Base-by-base conservation (phyloP, 2,888 invertebrate species). In the Tachina grossa region DNA sequence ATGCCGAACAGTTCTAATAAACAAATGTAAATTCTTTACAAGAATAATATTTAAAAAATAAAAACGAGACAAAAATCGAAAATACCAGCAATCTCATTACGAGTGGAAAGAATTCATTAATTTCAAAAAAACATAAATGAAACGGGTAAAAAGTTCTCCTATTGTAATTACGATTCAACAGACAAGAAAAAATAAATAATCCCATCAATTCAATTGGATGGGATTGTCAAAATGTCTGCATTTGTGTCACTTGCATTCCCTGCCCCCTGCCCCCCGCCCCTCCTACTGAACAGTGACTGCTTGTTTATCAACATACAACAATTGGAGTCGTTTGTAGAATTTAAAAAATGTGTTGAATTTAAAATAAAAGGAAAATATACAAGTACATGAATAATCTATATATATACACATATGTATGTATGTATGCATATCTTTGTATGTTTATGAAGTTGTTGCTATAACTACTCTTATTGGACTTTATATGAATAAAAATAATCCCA, bases 141-240 rank as follows among this genome's bases (percentile, higher is more conserved):
- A 78, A 43, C 31, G 22, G 43, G n/a, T n/a, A 51, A 78, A 61
- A 69, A 63, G 10, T 45, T 31, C 55, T 72, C 45, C 16, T 31
- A 45, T 47, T 19, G 39, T 61, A 74, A 74, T 81, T 81, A 74
- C 65, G 57, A 66, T 80, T 57, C 72, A 55, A 71, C 61, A 63
- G 31, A 79, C 71, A 63, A 61, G 11, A 51, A 31, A 41, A 55
- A 55, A 22, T n/a, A 61, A 39, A 45, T 49, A 79, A 76, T 71
- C 75, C 68, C 71, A 69, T 79, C 74, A 83, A 83, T 79, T 83
- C 75, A 83, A 85, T 79, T 85, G 85, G 71, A 83, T 83, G 83
- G 85, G 85, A 57, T 83, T 79, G 85, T 76, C 79, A 57, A 71
- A 71, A 72, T 72, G 77, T 77, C 75, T 69, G 65, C 51, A 77